A percentile compares a stretch with the other conserved stretches of the same genome.
Conservation (phyloP, 2,113 vertebrate species). For the Microtus pennsylvanicus region DNA sequence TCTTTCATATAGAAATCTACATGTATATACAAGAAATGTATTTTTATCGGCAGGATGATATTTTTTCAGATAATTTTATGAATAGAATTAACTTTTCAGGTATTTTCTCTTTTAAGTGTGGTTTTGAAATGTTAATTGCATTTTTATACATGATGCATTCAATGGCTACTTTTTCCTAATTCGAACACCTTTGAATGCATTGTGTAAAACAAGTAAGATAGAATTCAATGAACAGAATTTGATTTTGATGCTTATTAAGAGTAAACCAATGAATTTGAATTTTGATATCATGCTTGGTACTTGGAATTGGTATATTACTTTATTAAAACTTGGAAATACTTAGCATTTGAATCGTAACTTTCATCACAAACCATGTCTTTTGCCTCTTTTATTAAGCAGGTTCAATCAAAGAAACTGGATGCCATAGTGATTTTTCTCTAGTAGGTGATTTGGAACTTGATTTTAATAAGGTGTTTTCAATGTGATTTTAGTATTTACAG, state of each 20-base stretch:
- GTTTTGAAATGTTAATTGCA: constrained; percentile 74
- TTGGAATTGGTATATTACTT: constrained; percentile 75
- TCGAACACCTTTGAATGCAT: constrained; percentile 69
- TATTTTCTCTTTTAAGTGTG: constrained; percentile 72
- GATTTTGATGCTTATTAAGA: constrained; percentile 67
- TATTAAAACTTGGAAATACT: constrained; percentile 77
- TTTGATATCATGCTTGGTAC: constrained; percentile 76
- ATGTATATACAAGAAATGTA: constrained; percentile 76
- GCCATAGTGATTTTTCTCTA: constrained; percentile 58
- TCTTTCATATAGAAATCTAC: constrained; percentile 79
- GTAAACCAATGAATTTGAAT: constrained; percentile 71
- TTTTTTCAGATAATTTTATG: constrained; percentile 74
- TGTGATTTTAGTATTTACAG: constrained; percentile 72
- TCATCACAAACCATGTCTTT: constrained; percentile 76
- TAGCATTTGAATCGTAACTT: constrained; percentile 73
- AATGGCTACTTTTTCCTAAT: constrained; percentile 46
- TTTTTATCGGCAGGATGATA: constrained; percentile 77
- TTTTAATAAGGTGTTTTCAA: constrained; percentile 61
- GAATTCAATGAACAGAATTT: constrained; percentile 73
- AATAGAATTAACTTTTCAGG: constrained; percentile 69
- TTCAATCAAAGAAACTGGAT: constrained; percentile 70
- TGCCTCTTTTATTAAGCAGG: constrained; percentile 76
- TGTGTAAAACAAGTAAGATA: constrained; percentile 70
- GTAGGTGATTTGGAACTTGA: constrained; percentile 60
- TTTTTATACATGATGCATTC: constrained; percentile 77